Base-by-base conservation (phyloP, 2,113 vertebrate species). In the Cynoglossus semilaevis region DNA sequence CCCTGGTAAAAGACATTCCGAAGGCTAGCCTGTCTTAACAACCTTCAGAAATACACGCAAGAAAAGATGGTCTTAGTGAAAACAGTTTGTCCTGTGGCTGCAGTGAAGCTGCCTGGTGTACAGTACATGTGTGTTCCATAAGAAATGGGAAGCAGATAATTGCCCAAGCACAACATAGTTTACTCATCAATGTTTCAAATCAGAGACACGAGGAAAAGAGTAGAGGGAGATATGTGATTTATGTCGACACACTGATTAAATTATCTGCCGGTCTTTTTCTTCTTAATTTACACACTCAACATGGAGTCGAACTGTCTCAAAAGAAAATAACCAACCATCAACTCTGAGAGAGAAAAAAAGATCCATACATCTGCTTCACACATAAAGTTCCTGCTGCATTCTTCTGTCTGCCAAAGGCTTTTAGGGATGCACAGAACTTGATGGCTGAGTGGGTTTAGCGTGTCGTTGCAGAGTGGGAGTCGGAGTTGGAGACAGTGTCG, bases 371-470 rank as follows among this genome's bases (percentile, higher is more conserved):
- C 66, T 78, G 74, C 79, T 85, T 81, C 77, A 81, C 76, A 85
- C 76, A 79, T 80, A 76, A 58, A 72, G 72, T 66, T 67, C 73
- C 77, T 71, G 54, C 63, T 65, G 78, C 75, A 87, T 87, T 85
- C 76, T 79, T 79, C 72, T 45, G 66, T 85, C 77, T 77, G 79
- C 70, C 66, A 59, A 82, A 81, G 79, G 67, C 74, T 83, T 86
- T 88, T 80, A 83, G 79, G 83, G 82, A 88, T 72, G 67, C 63
- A 74, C 68, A 34, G 10, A 63, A 42, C 67, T 84, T 69, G 71
- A 81, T 58, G 52, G 68, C 58, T 67, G 63, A 74, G 65, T 72
- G 45, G 72, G 63, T 63, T 59, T 47, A 59, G 56, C 42, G 45
- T 77, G 66, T 57, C 50, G 22, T 41, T 38, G 54, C 66, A 49